Evolutionary conservation across 92 coral and sea anemone species (phyloP).

Genomic region (Zoanthus sociatus): DNA sequence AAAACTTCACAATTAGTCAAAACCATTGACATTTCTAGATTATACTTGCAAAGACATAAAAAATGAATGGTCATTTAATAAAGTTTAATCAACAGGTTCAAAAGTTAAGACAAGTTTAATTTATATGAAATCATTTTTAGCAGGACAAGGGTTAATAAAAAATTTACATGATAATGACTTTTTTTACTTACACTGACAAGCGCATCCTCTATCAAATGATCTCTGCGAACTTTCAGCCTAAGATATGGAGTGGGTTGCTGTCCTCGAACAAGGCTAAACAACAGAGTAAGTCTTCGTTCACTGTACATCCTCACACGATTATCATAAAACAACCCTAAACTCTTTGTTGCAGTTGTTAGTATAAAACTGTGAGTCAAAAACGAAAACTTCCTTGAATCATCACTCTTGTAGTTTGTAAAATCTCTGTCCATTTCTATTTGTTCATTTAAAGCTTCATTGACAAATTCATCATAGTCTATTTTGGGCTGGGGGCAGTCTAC

Average conservation of each 20-base stretch:
- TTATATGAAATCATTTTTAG: no score
- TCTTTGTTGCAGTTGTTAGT: constrained; percentile 93
- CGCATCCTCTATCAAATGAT: constrained; percentile 96
- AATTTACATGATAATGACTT: no score
- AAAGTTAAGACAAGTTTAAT: no score
- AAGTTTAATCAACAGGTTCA: no score
- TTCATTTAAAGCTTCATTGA: constrained; percentile 87
- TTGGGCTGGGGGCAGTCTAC: constrained; percentile 76
- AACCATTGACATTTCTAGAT: no score
- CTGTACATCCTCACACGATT: constrained; percentile 98
- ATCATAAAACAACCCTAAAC: constrained; percentile 91
- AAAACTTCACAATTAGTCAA: no score
- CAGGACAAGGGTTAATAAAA: no score
- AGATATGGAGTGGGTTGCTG: constrained; percentile 94
- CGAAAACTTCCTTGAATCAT: constrained; percentile 70
- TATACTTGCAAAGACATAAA: no score
- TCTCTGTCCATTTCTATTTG: constrained; percentile 86
- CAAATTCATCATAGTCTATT: constrained; percentile 76
- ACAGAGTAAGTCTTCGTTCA: constrained; percentile 89
- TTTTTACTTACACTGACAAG: constrained; percentile 90
- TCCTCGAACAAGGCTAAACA: constrained; percentile 94
- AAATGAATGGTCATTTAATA: no score
- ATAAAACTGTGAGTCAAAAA: constrained; percentile 82
- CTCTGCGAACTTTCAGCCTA: constrained; percentile 91
- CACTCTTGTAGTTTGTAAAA: constrained; percentile 80